Conservation (phyloP, 2,113 vertebrate species). For the Triplophysa tibetana region DNA sequence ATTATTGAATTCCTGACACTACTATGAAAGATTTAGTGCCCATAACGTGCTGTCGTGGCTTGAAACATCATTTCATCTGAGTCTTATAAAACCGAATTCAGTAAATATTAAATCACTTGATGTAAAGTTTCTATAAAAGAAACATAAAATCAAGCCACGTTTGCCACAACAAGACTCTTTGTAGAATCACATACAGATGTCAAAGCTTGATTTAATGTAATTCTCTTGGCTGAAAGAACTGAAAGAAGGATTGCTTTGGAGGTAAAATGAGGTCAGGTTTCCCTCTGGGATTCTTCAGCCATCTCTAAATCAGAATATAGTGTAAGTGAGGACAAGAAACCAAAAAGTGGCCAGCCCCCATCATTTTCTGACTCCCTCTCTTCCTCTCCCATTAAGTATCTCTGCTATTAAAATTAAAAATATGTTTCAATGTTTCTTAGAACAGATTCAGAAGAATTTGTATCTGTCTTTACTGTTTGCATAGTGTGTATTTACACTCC, state of each 20-base stretch:
- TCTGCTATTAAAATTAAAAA: constrained; percentile 61
- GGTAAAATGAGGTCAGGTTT: constrained; percentile 20
- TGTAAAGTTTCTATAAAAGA: neutral
- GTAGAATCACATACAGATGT: neutral
- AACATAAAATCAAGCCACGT: neutral
- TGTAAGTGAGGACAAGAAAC: constrained; percentile 24
- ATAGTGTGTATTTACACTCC: neutral
- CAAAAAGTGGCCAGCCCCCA: neutral
- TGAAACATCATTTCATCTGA: neutral
- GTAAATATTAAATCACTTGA: neutral
- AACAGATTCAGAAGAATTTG: constrained; percentile 46
- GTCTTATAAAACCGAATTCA: too few species aligned
- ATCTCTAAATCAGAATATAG: neutral
- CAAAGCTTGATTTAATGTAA: neutral
- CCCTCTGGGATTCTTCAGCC: neutral
- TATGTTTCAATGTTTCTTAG: constrained; percentile 24
- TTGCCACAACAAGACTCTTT: neutral
- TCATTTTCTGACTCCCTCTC: constrained; percentile 13
- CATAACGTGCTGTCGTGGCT: neutral
- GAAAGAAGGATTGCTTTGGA: neutral
- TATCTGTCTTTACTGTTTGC: constrained; percentile 16
- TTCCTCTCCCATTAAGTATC: constrained; percentile 52
- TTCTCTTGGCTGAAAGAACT: neutral
- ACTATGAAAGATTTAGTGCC: neutral
- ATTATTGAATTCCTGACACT: neutral